Percentiles rank a stretch among this genome's conserved stretches.
phyloP scores from a whole-genome alignment of 2,888 invertebrate species.

The Dolomedes plantarius region DNA sequence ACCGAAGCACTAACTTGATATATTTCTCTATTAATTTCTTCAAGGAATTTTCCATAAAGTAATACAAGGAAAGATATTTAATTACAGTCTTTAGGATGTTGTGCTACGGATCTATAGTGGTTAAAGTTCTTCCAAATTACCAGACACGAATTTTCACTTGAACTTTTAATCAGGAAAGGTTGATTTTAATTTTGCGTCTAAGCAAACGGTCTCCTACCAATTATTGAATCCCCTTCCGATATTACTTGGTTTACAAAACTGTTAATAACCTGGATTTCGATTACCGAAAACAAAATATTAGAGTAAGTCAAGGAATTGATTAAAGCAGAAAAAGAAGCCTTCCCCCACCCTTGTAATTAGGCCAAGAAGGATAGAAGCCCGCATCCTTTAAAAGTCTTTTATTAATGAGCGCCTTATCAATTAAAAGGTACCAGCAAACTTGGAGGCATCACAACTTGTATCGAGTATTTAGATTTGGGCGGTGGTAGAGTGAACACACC shows the following conservation, averaged over 20 bases:
- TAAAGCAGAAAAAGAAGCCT: constrained; percentile 55
- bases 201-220: constrained; percentile 36
- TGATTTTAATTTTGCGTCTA: constrained; percentile 55
- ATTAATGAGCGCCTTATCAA: constrained; percentile 69
- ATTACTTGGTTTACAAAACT: constrained; percentile 64
- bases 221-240: constrained; percentile 56
- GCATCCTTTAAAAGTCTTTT: constrained; percentile 65
- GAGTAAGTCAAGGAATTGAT: constrained; percentile 49
- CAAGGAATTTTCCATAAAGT: background rate
- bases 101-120: background rate
- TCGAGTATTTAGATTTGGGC: constrained; percentile 63
- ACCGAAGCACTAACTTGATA: background rate
- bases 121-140: constrained; percentile 35
- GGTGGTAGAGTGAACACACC: constrained; percentile 6
- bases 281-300: constrained; percentile 69
- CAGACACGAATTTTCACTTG: constrained; percentile 27
- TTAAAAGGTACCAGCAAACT: constrained; percentile 64
- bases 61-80: constrained; percentile 24
- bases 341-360: constrained; percentile 50
- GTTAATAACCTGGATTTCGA: constrained; percentile 67
- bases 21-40: constrained; percentile 16
- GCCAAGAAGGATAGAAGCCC: constrained; percentile 54
- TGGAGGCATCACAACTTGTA: constrained; percentile 51
- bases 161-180: constrained; percentile 48
- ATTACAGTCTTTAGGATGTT: constrained; percentile 19